Evolutionary conservation across 2,797 vertebrate species (phyloP).

Genomic region (Choloepus didactylus): DNA sequence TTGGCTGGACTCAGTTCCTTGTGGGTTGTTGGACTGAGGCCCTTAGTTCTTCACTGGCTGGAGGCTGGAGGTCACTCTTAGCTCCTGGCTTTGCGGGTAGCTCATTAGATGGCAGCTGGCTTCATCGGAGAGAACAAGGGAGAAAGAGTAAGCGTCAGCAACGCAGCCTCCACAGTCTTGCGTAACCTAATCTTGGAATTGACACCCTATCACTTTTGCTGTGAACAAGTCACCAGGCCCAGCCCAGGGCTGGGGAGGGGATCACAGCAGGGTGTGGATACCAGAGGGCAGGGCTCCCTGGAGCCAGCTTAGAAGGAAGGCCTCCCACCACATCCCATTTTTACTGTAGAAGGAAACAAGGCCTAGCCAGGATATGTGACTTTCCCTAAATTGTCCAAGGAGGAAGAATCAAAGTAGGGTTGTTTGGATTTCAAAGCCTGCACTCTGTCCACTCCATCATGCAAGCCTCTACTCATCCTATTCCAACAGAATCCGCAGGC

Average conservation of each 20-base stretch:
- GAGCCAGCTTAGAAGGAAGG: conserved; percentile 32
- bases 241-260: not conserved
- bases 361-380: not conserved
- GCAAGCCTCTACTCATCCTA: not conserved
- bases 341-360: conserved; percentile 36
- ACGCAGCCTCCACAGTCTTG: not conserved
- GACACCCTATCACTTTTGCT: not conserved
- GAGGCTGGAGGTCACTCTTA: not conserved
- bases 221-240: not conserved
- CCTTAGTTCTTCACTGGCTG: conserved; percentile 23
- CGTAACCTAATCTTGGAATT: not conserved
- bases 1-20: not conserved
- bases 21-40: not conserved
- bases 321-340: conserved; percentile 15
- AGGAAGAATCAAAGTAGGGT: not conserved
- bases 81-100: not conserved
- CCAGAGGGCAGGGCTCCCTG: not conserved
- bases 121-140: not conserved
- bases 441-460: not conserved
- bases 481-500: not conserved
- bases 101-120: not conserved
- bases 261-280: not conserved
- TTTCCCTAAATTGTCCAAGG: not conserved
- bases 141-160: not conserved
- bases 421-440: not conserved